Conservation (phyloP, 1,140 invertebrate genomes). For the Andricus grossulariae region DNA sequence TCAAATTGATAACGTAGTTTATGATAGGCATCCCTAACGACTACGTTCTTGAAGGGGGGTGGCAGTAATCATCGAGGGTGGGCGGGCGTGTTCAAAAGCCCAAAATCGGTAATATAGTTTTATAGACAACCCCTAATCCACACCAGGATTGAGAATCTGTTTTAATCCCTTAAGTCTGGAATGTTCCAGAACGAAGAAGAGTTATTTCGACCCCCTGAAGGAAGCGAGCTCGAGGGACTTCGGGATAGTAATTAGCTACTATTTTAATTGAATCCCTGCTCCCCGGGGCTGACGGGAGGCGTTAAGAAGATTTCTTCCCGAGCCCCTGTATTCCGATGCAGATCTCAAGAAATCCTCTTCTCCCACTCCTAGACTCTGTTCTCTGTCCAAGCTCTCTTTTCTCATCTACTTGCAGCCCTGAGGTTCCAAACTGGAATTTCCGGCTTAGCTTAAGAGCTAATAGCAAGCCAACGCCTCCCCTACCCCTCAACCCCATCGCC, state of each 20-base stretch:
- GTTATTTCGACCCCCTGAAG: conserved; percentile 13
- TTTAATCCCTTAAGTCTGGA: not conserved
- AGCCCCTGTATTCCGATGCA: conserved; percentile 46
- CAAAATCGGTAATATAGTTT: too few relatives aligned
- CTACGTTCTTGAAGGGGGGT: too few relatives aligned
- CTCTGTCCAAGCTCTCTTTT: conserved; percentile 27
- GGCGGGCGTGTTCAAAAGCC: too few relatives aligned
- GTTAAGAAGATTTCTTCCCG: conserved; percentile 52
- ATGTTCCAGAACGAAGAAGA: not conserved
- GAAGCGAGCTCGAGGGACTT: conserved; percentile 3
- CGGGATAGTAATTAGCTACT: conserved; percentile 52
- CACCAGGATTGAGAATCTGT: not conserved
- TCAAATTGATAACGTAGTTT: too few relatives aligned
- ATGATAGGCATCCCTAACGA: too few relatives aligned
- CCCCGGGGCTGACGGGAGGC: conserved; percentile 37
- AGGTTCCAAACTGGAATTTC: conserved; percentile 63
- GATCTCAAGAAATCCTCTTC: conserved; percentile 62
- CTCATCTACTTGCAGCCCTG: conserved; percentile 33
- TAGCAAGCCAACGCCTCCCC: conserved; percentile 49
- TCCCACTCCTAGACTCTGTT: conserved; percentile 38
- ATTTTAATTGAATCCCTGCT: conserved; percentile 62
- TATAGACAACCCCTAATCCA: too few relatives aligned
- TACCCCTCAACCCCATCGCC: not conserved
- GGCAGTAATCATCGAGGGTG: too few relatives aligned
- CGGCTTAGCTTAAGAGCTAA: conserved; percentile 67